phyloP scores from a whole-genome alignment of 2,797 vertebrate genomes.

The Alca torda region DNA sequence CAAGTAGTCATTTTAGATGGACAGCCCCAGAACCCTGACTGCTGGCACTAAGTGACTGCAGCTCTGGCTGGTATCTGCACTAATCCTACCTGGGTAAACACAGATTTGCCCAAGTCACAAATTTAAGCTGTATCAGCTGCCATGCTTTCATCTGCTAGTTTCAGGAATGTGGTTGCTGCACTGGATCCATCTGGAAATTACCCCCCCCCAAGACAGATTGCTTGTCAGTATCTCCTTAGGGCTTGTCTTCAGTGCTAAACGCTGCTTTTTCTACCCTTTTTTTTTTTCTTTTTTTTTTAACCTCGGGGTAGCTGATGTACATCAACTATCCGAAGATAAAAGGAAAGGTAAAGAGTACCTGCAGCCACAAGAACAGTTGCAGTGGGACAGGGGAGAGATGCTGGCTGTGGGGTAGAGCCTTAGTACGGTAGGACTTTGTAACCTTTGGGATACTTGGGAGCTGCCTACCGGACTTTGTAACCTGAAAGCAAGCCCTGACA shows the following conservation, averaged over 20 bases:
- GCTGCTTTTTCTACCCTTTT: neutral
- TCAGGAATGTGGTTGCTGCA: constrained; percentile 55
- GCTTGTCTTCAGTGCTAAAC: neutral
- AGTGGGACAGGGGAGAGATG: neutral
- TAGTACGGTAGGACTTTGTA: neutral
- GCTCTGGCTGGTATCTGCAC: constrained; percentile 17
- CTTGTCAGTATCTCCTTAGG: constrained; percentile 13
- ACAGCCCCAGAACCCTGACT: neutral
- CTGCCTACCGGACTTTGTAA: neutral
- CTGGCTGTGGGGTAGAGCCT: neutral
- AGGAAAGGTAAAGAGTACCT: neutral
- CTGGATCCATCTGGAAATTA: constrained; percentile 29
- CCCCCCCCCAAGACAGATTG: neutral
- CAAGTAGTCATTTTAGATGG: constrained; percentile 28
- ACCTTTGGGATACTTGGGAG: neutral
- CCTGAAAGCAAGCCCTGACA: neutral
- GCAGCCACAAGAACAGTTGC: neutral
- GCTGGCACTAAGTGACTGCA: neutral
- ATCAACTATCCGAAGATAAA: neutral
- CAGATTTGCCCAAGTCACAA: constrained; percentile 12
- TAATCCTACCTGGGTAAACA: constrained; percentile 50
- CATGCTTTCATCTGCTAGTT: constrained; percentile 40
- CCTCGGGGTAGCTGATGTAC: neutral
- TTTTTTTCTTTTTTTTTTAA: neutral
- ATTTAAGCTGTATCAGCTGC: constrained; percentile 8